phyloP scores from a whole-genome alignment of 2,888 invertebrate genomes.

The Atrina japonica region DNA sequence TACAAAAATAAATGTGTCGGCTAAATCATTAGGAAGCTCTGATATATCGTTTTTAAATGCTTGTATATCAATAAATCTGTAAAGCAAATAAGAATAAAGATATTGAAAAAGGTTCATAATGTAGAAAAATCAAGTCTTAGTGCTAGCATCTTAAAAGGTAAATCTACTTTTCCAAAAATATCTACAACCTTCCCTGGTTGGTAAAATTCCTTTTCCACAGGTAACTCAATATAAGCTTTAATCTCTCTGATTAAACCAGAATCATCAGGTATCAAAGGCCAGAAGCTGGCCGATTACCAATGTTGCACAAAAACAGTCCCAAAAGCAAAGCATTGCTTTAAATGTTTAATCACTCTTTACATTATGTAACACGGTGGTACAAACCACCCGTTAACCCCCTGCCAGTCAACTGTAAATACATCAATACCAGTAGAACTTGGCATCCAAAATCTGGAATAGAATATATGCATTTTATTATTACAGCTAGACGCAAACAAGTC shows the following conservation, averaged over 20 bases:
- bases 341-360: too few species aligned
- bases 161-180: constrained; percentile 18
- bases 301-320: not conserved
- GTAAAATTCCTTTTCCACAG: constrained; percentile 10
- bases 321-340: constrained; percentile 1
- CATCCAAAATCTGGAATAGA: too few species aligned
- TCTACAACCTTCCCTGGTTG: not conserved
- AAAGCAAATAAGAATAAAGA: not conserved
- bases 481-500: too few species aligned
- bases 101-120: not conserved
- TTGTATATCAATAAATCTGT: constrained; percentile 1
- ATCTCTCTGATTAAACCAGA: not conserved
- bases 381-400: too few species aligned
- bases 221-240: constrained; percentile 17
- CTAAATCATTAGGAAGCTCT: not conserved
- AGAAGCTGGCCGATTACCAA: constrained; percentile 17
- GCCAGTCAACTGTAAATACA: too few species aligned
- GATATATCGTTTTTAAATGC: constrained; percentile 3
- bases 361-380: too few species aligned
- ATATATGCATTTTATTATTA: too few species aligned
- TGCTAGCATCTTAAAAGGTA: constrained; percentile 18
- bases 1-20: not conserved
- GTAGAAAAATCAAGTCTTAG: constrained; percentile 19
- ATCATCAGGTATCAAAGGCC: constrained; percentile 17
- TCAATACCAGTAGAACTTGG: too few species aligned